These are phyloP conservation scores for Siphamia tubifer DNA, from an alignment of 2,113 vertebrate genomes.

Conservation along the genomic window DNA sequence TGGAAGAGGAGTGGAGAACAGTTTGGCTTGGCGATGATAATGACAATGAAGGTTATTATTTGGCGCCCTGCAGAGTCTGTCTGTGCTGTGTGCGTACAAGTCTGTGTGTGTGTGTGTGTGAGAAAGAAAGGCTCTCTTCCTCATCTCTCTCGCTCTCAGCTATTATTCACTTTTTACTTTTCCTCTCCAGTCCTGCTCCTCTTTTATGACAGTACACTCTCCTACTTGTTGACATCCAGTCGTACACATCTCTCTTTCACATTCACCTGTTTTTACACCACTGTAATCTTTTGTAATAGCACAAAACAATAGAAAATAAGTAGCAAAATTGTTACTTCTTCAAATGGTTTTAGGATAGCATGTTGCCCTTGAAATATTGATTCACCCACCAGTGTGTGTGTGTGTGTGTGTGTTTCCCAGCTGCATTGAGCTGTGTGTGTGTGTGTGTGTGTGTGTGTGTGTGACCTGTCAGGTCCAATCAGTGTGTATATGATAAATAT, in stretches of 20 bases:
- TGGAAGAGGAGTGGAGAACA: slow-evolving; percentile 44
- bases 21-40: slow-evolving; percentile 62
- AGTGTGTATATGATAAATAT: slow-evolving; percentile 64
- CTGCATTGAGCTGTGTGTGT: background rate
- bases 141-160: slow-evolving; percentile 29
- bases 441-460: slow-evolving; percentile 29
- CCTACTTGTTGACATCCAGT: slow-evolving; percentile 26
- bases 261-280: background rate
- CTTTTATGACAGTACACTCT: slow-evolving; percentile 44
- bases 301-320: background rate
- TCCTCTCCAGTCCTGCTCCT: background rate
- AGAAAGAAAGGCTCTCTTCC: slow-evolving; percentile 29
- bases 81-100: slow-evolving; percentile 3
- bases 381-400: slow-evolving; percentile 14
- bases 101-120: background rate
- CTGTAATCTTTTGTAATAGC: background rate
- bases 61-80: slow-evolving; percentile 57
- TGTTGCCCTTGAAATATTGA: slow-evolving; percentile 61
- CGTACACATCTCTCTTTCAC: slow-evolving; percentile 12
- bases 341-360: slow-evolving; percentile 27
- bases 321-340: slow-evolving; percentile 15
- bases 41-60: slow-evolving; percentile 72
- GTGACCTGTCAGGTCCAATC: slow-evolving; percentile 63
- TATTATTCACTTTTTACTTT: slow-evolving; percentile 48
- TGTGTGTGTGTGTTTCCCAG: background rate